phyloP scores from a whole-genome alignment of 2,797 vertebrate species.

The Leuciscus waleckii region DNA sequence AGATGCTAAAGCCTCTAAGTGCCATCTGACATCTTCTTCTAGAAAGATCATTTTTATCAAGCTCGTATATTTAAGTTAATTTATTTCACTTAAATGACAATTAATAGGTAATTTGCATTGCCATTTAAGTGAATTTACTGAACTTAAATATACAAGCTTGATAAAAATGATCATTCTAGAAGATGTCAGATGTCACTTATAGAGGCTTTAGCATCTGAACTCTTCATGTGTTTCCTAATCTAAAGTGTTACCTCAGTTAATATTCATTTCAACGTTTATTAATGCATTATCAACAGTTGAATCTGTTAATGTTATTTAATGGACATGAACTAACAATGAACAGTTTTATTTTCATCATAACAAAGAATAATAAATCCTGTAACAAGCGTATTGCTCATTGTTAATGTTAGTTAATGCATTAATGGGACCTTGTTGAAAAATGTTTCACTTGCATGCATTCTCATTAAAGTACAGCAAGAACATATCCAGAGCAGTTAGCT shows the following conservation, averaged over 20 bases:
- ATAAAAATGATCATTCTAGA: no score
- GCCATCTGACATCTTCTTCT: no score
- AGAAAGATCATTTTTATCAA: no score
- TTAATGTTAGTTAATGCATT: background rate
- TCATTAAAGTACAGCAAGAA: background rate
- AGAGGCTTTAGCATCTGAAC: no score
- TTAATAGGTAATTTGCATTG: no score
- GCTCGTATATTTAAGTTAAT: no score
- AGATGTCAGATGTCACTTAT: no score
- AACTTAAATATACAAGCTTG: no score
- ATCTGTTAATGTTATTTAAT: background rate
- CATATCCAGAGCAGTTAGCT: background rate
- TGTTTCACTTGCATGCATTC: background rate
- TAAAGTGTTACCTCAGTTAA: background rate
- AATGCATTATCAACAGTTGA: background rate
- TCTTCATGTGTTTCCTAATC: background rate
- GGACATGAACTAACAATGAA: background rate
- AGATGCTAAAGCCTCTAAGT: no score
- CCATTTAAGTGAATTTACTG: no score
- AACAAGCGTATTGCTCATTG: background rate
- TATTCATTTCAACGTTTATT: background rate
- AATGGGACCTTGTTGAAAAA: background rate
- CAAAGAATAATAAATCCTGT: background rate
- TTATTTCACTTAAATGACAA: no score
- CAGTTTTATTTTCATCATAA: background rate